Percentiles rank a stretch among this genome's conserved stretches.
phyloP scores from a whole-genome alignment of 2,797 vertebrate species.

The Xenopus petersii region DNA sequence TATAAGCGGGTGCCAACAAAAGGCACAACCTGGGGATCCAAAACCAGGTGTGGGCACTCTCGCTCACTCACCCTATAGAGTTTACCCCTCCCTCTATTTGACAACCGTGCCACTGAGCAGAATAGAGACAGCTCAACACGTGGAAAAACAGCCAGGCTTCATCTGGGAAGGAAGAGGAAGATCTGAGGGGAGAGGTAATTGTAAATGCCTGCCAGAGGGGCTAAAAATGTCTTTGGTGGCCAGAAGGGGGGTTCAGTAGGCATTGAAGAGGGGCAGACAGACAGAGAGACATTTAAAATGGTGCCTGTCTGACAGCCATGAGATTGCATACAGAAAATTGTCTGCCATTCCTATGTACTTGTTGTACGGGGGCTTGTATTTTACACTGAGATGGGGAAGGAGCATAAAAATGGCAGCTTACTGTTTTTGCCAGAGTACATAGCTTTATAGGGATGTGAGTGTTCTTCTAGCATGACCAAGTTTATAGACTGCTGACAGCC shows the following conservation, averaged over 20 bases:
- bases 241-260: not conserved
- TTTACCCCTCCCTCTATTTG: not conserved
- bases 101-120: not conserved
- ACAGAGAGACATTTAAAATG: conserved; percentile 2
- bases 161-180: not conserved
- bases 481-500: not conserved
- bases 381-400: too few species aligned
- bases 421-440: not conserved
- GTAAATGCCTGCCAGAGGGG: not conserved
- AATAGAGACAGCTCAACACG: conserved; percentile 46
- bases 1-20: conserved; percentile 63
- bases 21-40: conserved; percentile 75
- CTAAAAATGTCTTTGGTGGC: not conserved
- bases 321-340: not conserved
- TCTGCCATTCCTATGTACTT: not conserved
- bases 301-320: not conserved
- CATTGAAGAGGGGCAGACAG: not conserved
- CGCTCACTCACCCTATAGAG: not conserved
- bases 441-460: not conserved
- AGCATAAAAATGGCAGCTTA: not conserved
- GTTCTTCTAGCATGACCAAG: not conserved
- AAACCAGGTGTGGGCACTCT: conserved; percentile 50
- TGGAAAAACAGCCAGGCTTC: not conserved
- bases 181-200: not conserved
- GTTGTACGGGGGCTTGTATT: not conserved